Evolutionary conservation across 1,140 invertebrate species (phyloP), one percentile per base, ranked within the genome.

Genomic region (Tribolium castaneum): DNA sequence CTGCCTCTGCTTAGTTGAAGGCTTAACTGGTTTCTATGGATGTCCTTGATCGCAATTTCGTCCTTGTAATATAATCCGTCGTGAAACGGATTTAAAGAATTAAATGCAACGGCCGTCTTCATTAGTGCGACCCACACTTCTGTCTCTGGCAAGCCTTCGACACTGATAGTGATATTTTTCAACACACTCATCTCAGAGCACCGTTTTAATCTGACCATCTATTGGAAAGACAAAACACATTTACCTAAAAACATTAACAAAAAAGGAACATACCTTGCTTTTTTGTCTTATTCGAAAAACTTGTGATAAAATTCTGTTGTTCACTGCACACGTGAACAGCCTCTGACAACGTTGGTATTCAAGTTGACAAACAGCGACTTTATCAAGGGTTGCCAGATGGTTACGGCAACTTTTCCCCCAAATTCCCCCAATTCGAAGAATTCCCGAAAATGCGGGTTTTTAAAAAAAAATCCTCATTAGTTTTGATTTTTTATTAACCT

Each of bases 181-280:
- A 66, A 22, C 12, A 66, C 59, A 66, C 22, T 66, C 83, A 52
- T 84, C 82, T 35, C 12, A 16, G 71, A 84, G 14, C n/a, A 14
- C 13, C 34, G 59, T 66, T 66, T 66, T 66, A 66, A 39, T 66
- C 34, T 66, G 5, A 66, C 59, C 59, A 66, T 30, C 59, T 66
- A 54, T 54, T 54, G 12, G 51, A 54, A 13, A 54, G 51, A 54
- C 51, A 13, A 54, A 54, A 54, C 3, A 54, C n/a, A 54, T 54
- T 54, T 54, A 13, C 10, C 51, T 54, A 54, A 16, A 54, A 54
- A 54, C 51, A 54, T 54, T n/a, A 54, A 54, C 51, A 54, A 54
- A 16, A 54, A 54, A 54, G 51, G 51, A 5, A 54, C 51, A 16
- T 54, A 54, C 14, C 14, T 54, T 66, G 59, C 59, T n/a, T 25